Base-by-base conservation (phyloP, 2,888 invertebrate species). In the Chrysolina haemoptera region DNA sequence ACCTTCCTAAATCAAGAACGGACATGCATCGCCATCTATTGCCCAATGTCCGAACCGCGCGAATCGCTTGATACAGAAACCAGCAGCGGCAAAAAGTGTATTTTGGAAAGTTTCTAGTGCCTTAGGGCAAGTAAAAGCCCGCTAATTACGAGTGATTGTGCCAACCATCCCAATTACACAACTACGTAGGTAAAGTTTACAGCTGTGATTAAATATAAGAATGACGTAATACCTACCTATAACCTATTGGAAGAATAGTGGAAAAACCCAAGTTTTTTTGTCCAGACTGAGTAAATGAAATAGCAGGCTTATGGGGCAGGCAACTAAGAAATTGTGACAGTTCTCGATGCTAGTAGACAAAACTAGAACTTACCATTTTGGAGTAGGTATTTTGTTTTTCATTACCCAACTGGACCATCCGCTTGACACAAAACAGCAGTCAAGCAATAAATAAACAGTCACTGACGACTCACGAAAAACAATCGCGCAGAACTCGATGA, bases 331-430 rank as follows among this genome's bases (percentile, higher is more conserved):
- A 18, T 20, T 22, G 8, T 43, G 63, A 43, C 63, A 43, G 63
- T 40, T 63, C 41, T 16, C 40, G 20, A 18, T 65, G 14, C 20
- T 10, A 5, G 64, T 65, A 43, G n/a, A 65, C 46, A 22, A 16
- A 65, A 16, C 22, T 65, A 65, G 8, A 20, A 70, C 70, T 70
- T 53, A 70, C 70, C 70, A 70, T 70, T 64, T 70, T 70, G 18
- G 50, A 16, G 50, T 50, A 64, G n/a, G 8, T 62, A 16, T 53
- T 70, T 40, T 50, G 22, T 40, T 40, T 53, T 18, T 63, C 70
- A 64, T 70, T 64, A 64, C 70, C 43, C 63, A 70, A 59, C 6
- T n/a, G n/a, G 10, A 27, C 27, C 59, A 59, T 59, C 59, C 59
- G 59, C 53, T 18, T 11, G 62, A 18, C 62, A 62, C 70, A 48